Evolutionary conservation across 2,888 invertebrate genomes (phyloP).

Genomic region (Parnassius mnemosyne): DNA sequence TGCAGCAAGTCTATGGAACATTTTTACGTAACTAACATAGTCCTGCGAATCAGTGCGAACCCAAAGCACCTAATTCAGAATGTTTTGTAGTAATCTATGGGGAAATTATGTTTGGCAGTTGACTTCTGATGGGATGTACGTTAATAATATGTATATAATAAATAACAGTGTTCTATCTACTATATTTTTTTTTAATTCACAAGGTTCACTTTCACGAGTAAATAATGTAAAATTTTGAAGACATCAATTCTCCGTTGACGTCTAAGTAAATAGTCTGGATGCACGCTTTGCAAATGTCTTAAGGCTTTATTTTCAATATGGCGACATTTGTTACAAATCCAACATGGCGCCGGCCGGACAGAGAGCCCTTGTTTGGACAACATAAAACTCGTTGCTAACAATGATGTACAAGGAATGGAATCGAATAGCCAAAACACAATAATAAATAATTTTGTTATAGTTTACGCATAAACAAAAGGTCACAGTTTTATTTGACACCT

Average conservation of each 20-base stretch:
- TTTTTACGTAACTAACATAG: too few relatives aligned
- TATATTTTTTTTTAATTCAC: not conserved
- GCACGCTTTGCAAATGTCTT: slow-evolving; percentile 41
- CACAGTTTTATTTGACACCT: too few relatives aligned
- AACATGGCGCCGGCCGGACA: slow-evolving; percentile 73
- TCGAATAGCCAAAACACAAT: not conserved
- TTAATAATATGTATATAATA: too few relatives aligned
- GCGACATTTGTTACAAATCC: slow-evolving; percentile 73
- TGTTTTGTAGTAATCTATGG: too few relatives aligned
- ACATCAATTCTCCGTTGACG: slow-evolving; percentile 26
- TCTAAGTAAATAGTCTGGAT: slow-evolving; percentile 37
- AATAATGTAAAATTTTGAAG: slow-evolving; percentile 22
- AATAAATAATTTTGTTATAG: too few relatives aligned
- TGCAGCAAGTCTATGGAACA: too few relatives aligned
- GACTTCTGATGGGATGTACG: too few relatives aligned
- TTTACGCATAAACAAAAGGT: too few relatives aligned
- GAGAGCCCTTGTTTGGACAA: slow-evolving; percentile 72
- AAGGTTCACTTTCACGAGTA: slow-evolving; percentile 6
- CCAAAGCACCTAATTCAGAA: too few relatives aligned
- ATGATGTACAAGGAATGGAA: slow-evolving; percentile 34
- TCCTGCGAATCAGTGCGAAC: too few relatives aligned
- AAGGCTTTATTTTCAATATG: slow-evolving; percentile 71
- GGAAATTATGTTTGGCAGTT: too few relatives aligned
- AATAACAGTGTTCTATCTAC: too few relatives aligned
- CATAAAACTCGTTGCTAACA: slow-evolving; percentile 51